Evolutionary conservation across 2,113 vertebrate species (phyloP).

Genomic region (Epinephelus moara): DNA sequence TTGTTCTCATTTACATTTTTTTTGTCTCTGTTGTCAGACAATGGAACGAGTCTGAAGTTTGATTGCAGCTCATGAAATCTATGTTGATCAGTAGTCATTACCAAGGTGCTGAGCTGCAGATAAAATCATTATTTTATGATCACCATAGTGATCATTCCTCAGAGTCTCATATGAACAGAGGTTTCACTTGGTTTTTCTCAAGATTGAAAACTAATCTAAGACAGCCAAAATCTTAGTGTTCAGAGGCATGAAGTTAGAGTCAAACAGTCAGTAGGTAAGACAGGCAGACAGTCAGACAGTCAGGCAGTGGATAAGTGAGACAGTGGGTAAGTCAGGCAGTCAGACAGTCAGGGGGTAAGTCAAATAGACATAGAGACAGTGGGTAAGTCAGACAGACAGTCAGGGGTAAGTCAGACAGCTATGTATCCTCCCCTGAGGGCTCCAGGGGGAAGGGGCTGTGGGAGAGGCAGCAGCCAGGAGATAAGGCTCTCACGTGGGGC

Average conservation of each 20-base stretch:
- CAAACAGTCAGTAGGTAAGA: neutral
- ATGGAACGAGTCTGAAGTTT: neutral
- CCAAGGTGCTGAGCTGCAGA: neutral
- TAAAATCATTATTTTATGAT: neutral
- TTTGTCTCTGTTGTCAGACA: no score
- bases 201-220: neutral
- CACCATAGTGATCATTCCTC: neutral
- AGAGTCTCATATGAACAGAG: neutral
- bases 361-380: constrained; percentile 49
- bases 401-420: constrained; percentile 65
- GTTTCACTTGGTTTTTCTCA: neutral
- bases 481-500: constrained; percentile 84
- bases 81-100: neutral
- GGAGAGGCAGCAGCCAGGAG: constrained; percentile 79
- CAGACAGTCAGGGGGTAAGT: constrained; percentile 43
- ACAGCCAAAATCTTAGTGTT: neutral
- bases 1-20: no score
- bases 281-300: neutral
- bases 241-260: neutral
- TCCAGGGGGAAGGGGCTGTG: constrained; percentile 51
- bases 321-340: constrained; percentile 18
- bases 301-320: constrained; percentile 12
- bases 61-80: neutral
- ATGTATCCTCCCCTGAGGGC: constrained; percentile 63
- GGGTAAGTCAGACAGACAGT: constrained; percentile 58